Evolutionary conservation across 1,140 invertebrate genomes (phyloP).

Genomic region (Neodiprion fabricii): DNA sequence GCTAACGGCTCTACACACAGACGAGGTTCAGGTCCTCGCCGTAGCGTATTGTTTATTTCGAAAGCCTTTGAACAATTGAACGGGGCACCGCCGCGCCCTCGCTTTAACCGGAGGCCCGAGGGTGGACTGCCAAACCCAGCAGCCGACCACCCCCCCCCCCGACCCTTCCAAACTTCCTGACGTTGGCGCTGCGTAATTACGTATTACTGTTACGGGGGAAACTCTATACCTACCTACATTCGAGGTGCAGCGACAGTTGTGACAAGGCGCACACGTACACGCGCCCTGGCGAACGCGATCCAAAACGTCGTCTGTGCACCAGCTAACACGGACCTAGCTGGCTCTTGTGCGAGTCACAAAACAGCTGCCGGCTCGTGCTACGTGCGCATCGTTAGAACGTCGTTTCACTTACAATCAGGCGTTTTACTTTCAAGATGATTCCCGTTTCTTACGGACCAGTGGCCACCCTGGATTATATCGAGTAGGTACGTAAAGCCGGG

Average conservation of each 20-base stretch:
- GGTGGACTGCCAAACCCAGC: neutral
- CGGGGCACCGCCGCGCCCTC: neutral
- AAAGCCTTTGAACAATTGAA: conserved; percentile 3
- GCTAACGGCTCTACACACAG: too few relatives aligned
- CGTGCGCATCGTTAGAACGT: neutral
- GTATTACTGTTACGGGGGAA: conserved; percentile 33
- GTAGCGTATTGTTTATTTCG: conserved; percentile 2
- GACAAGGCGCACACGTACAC: conserved; percentile 30
- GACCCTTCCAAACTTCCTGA: conserved; percentile 40
- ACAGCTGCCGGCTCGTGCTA: conserved; percentile 20
- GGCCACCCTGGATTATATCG: too few relatives aligned
- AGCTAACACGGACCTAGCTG: conserved; percentile 17
- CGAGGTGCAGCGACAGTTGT: conserved; percentile 45
- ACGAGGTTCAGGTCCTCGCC: too few relatives aligned
- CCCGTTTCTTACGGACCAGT: too few relatives aligned
- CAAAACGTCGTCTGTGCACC: too few relatives aligned
- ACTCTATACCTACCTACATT: conserved; percentile 20
- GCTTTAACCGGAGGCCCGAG: neutral
- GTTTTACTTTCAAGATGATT: too few relatives aligned
- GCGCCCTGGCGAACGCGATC: too few relatives aligned
- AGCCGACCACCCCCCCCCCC: neutral
- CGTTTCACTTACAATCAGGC: too few relatives aligned
- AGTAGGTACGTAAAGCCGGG: too few relatives aligned
- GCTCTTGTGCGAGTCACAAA: conserved; percentile 30
- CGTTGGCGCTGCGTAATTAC: conserved; percentile 51